Evolutionary conservation across 2,888 invertebrate species (phyloP), one percentile per base, ranked within the genome.

Genomic region (Diaperis boleti): DNA sequence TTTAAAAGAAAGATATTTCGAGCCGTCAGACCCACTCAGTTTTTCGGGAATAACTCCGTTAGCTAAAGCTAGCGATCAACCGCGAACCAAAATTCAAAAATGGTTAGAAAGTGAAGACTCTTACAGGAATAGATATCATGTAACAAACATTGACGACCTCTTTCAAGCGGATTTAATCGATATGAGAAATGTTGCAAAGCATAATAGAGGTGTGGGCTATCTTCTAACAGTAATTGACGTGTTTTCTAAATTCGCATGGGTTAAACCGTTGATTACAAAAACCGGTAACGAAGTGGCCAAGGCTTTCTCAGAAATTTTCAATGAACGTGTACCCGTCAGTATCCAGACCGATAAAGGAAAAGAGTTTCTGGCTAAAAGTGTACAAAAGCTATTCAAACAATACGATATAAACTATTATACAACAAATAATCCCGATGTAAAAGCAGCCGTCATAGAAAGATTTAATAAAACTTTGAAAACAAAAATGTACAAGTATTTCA

Each of bases 231-330:
- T 74, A 13, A 78, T 76, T 22, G 76, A 78, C 67, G 67, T 68
- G 6, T 76, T 76, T 66, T 75, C 75, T 1, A 78, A 78, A 69
- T 78, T 65, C 67, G 74, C 74, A 2, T 79, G 73, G 73, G 72
- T 68, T 17, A 56, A 69, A 20, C 73, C 75, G 3, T 41, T 74
- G 3, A 74, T 75, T 59, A 67, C 59, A 7, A 76, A 74, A 68
- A 72, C 33, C 37, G 73, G 60, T 8, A 62, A 69, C 52, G 70
- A 72, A 47, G 67, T 74, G 5, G 64, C 68, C 1, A 17, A 31
- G 6, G 72, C 73, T n/a, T 62, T 62, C 47, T 7, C 17, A 7
- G 39, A 47, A 10, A 62, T 62, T 14, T 62, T 62, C 18, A 17
- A 57, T 6, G 42, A 37, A 20, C 41, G 55, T 37, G 31, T 45